Percentiles rank a stretch among this genome's conserved stretches.
Conservation (phyloP, 2,888 invertebrate species). For the Athripsodes cinereus region DNA sequence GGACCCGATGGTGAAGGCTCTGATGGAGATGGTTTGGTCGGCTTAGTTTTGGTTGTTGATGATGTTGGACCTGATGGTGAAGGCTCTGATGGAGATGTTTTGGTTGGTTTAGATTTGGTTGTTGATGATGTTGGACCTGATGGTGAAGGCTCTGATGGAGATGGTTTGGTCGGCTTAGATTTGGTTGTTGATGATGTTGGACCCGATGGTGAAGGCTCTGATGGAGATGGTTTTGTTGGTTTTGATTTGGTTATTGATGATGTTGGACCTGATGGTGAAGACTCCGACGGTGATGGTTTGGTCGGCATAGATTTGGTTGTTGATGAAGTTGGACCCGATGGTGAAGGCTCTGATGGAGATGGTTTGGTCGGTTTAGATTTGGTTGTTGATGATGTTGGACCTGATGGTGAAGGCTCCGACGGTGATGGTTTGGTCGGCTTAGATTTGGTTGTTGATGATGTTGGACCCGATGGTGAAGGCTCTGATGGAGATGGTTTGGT, state of each 20-base stretch:
- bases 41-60: not conserved
- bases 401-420: not conserved
- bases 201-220: not conserved
- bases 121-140: too few relatives aligned
- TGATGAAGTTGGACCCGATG: not conserved
- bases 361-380: not conserved
- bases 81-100: not conserved
- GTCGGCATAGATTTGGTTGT: not conserved
- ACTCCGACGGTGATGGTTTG: conserved; percentile 29
- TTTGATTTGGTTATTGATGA: conserved; percentile 9
- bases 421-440: too few relatives aligned
- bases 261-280: conserved; percentile 27
- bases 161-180: not conserved
- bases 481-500: too few relatives aligned
- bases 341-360: not conserved
- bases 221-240: not conserved
- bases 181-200: not conserved
- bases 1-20: not conserved
- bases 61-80: not conserved
- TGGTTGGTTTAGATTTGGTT: too few relatives aligned
- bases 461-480: too few relatives aligned
- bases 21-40: not conserved
- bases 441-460: too few relatives aligned
- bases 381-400: not conserved
- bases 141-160: too few relatives aligned